Conservation (phyloP, 2,113 vertebrate species). For the Phainopepla nitens region DNA sequence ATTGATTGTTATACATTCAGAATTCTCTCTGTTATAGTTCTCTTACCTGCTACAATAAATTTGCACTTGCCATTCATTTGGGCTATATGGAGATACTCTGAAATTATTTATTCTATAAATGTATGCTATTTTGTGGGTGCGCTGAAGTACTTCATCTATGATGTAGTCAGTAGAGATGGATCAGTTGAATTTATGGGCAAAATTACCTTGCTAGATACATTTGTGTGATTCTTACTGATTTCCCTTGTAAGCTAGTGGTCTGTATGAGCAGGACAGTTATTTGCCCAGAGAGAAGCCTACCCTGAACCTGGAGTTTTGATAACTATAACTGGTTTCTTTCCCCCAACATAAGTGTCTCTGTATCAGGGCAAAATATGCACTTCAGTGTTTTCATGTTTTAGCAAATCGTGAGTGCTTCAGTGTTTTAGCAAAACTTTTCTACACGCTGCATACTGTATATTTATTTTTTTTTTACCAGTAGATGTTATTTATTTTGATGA, state of each 20-base stretch:
- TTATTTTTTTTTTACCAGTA: not conserved
- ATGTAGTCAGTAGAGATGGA: not conserved
- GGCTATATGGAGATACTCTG: not conserved
- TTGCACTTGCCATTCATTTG: not conserved
- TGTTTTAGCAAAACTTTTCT: not conserved
- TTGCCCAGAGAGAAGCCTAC: not conserved
- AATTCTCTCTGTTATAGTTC: not conserved
- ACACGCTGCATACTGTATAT: accelerated
- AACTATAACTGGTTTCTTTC: not conserved
- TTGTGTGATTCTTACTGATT: not conserved
- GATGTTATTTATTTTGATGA: not conserved
- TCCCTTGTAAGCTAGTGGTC: not conserved
- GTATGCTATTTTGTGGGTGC: not conserved
- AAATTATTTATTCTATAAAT: not conserved
- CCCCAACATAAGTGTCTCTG: not conserved
- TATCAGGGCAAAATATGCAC: not conserved
- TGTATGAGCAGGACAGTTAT: not conserved
- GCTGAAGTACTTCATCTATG: not conserved
- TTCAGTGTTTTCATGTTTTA: not conserved
- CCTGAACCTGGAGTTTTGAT: not conserved
- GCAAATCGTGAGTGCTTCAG: not conserved
- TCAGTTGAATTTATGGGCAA: not conserved
- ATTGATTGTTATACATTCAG: not conserved
- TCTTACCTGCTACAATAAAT: not conserved
- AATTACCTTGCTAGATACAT: not conserved